Conservation (phyloP, 2,888 invertebrate species). For the Platynereis dumerilii region DNA sequence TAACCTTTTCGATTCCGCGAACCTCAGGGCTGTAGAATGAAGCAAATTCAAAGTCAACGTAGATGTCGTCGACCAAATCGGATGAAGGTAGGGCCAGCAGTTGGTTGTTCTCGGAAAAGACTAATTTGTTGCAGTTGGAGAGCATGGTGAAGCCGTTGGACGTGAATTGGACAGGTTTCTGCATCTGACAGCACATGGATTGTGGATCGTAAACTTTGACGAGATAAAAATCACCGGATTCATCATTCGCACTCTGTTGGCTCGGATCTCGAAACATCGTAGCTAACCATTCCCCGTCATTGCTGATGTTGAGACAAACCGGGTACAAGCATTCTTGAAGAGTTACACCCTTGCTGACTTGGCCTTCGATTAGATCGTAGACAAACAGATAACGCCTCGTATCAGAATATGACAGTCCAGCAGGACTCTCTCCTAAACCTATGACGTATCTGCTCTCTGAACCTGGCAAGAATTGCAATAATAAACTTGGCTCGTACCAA, state of each 20-base stretch:
- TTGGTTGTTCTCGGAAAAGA: slow-evolving; percentile 17
- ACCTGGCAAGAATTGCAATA: slow-evolving; percentile 1
- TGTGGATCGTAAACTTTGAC: slow-evolving; percentile 16
- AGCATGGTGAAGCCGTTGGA: slow-evolving; percentile 17
- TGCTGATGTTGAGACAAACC: slow-evolving; percentile 7
- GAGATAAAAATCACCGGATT: slow-evolving; percentile 12
- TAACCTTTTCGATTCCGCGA: slow-evolving; percentile 12
- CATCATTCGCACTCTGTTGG: slow-evolving; percentile 8
- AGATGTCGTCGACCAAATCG: slow-evolving; percentile 13
- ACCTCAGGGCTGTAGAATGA: slow-evolving; percentile 15
- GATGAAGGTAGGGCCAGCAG: slow-evolving; percentile 14
- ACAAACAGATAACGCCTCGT: slow-evolving; percentile 14
- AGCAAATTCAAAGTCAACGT: slow-evolving; percentile 3
- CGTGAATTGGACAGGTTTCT: slow-evolving; percentile 13
- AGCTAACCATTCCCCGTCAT: slow-evolving; percentile 17
- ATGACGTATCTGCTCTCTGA: slow-evolving; percentile 3
- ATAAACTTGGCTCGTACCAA: slow-evolving; percentile 20
- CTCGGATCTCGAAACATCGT: slow-evolving; percentile 19
- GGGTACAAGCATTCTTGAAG: slow-evolving; percentile 19
- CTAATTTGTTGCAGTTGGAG: slow-evolving; percentile 18
- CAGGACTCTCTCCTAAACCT: slow-evolving; percentile 13
- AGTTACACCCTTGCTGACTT: slow-evolving; percentile 9
- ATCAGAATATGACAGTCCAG: slow-evolving; percentile 17
- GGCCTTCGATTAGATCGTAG: slow-evolving; percentile 8
- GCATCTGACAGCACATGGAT: not conserved